Evolutionary conservation across 2,113 vertebrate species (phyloP), one percentile per base, ranked within the genome.

Genomic region (Hippocampus zosterae): DNA sequence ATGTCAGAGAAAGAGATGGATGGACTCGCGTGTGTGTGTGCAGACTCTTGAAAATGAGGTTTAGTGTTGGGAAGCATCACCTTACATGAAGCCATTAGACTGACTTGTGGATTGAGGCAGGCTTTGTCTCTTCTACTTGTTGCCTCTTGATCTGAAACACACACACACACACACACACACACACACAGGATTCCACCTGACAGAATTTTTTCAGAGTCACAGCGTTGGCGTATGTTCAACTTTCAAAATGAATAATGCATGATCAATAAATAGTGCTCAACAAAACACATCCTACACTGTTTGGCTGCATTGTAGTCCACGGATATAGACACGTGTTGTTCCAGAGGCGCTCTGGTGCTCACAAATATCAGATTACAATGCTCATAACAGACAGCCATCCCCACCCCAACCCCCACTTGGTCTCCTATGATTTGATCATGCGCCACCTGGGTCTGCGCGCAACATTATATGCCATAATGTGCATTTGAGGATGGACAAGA

Each of bases 351-450:
- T 61, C 74, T 41, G 65, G 74, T 73, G 71, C 75, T 78, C 63
- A 75, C 70, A 27, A 25, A 78, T 80, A 83, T 91, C 88, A 81
- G 71, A 71, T 91, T 87, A 82, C 89, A 77, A 68, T 57, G 74
- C 82, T 78, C 70, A 23, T 69, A 62, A 70, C 72, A 66, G 73
- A 77, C 70, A 69, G 42, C 69, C 62, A 66, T 11, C 78, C 40
- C 44, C 11, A 81, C 85, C 78, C 75, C 70, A 69, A 40, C 69
- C 62, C 68, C 69, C 69, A 77, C 66, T 56, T 73, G 70, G 46
- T 46, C 71, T 66, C 50, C 60, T 18, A 70, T 84, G 81, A 89
- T 90, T 84, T 81, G 84, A 90, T 91, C 75, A 87, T 68, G 46
- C 75, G 67, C 78, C 71, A 75, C 70, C 78, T 74, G 75, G 71